Base-by-base conservation (phyloP, 2,888 invertebrate species). In the Himalopsyche anomala region DNA sequence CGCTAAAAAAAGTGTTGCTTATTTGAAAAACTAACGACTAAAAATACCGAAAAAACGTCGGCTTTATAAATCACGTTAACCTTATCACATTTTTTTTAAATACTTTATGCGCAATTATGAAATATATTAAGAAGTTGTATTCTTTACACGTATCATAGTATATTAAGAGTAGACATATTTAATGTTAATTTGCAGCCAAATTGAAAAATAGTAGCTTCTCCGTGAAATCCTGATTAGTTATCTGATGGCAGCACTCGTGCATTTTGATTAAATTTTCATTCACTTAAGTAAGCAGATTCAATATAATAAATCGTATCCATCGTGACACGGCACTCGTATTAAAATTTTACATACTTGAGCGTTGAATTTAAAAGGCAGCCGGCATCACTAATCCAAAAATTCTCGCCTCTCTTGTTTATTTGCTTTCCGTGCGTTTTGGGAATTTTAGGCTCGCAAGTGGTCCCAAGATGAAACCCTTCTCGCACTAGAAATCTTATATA, bases 341-440 rank as follows among this genome's bases (percentile, higher is more conserved):
- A 62, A 62, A 19, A 62, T 62, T 62, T 62, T 19, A 62, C 62
- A 62, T 62, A 62, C 62, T 62, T 19, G 19, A 62, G 19, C 62
- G 19, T 28, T 62, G 62, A 62, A 28, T 62, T 62, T n/a, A 28
- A 62, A 19, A 19, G n/a, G 62, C 62, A 19, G 51, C 62, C 62
- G 19, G n/a, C 62, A 62, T 62, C 62, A 62, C 28, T 62, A 19
- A 62, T 62, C 62, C 62, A 62, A 62, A 62, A 62, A 62, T 62
- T 62, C 62, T 62, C 62, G 62, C 62, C 28, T 62, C 62, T 28
- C 28, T 62, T 62, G 62, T 62, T 62, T 62, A 62, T 62, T 62
- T 62, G 62, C 62, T 28, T 62, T 28, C 11, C 19, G 62, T 62
- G 62, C 62, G 62, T 28, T 62, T n/a, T 62, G 62, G 62, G 62